A percentile compares a stretch with the other conserved stretches of the same genome.
These are phyloP conservation scores for Pristionchus exspectatus DNA, from an alignment of 2,888 invertebrate species.

Conservation along the genomic window DNA sequence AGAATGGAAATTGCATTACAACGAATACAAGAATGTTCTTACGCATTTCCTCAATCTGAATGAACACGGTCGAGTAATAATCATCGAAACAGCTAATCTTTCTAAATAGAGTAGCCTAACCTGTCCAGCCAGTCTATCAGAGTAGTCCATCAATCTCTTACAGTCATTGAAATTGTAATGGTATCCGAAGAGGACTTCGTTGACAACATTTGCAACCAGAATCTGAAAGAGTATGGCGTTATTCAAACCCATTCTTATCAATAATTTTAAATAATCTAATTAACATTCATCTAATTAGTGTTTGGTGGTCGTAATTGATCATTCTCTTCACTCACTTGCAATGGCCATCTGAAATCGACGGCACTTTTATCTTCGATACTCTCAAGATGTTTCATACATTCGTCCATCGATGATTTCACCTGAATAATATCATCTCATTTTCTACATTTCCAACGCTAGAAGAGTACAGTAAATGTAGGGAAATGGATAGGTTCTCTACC, in stretches of 20 bases:
- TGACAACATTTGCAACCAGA: conserved; percentile 58
- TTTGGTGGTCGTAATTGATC: neutral
- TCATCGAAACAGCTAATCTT: neutral
- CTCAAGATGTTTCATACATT: conserved; percentile 45
- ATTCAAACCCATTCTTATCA: neutral
- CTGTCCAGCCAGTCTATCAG: neutral
- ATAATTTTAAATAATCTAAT: neutral
- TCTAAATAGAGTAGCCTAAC: neutral
- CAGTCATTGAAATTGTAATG: conserved; percentile 52
- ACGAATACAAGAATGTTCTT: conserved; percentile 44
- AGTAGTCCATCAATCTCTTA: conserved; percentile 50
- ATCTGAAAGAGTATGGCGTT: conserved; percentile 46
- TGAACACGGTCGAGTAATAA: too few relatives aligned
- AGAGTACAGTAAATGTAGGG: too few relatives aligned
- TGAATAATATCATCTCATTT: neutral
- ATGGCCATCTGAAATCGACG: conserved; percentile 57
- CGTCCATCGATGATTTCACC: conserved; percentile 48
- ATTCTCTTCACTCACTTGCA: conserved; percentile 53
- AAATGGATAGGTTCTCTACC: neutral
- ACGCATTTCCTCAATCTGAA: conserved; percentile 45
- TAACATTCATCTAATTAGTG: neutral
- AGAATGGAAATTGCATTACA: conserved; percentile 45
- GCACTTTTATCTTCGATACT: conserved; percentile 50
- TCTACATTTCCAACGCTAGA: neutral
- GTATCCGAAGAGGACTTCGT: conserved; percentile 55